Evolutionary conservation across 1,140 invertebrate genomes (phyloP).

Genomic region (Drosophila ercepeae): DNA sequence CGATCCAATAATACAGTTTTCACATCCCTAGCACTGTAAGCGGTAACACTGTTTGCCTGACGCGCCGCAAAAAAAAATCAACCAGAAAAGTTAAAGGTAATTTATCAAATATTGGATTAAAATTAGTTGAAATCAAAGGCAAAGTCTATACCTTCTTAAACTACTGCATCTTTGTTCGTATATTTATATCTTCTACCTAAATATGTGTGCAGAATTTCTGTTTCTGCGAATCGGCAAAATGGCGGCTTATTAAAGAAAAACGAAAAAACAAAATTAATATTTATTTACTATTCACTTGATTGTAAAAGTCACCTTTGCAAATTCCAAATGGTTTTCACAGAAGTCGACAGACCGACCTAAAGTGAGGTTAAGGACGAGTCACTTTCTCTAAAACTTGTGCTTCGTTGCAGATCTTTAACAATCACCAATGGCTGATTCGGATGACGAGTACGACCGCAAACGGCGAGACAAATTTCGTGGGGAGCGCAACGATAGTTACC

Average conservation of each 20-base stretch:
- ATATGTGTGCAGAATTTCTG: background rate
- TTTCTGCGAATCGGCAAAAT: constrained; percentile 4
- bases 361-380: constrained; percentile 28
- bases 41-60: constrained; percentile 4
- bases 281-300: background rate
- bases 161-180: no score
- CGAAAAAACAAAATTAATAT: constrained; percentile 3
- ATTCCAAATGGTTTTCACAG: background rate
- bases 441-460: constrained; percentile 95
- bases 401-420: constrained; percentile 14
- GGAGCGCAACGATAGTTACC: constrained; percentile 91
- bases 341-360: background rate
- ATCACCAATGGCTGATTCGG: constrained; percentile 93
- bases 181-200: no score
- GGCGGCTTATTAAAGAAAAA: constrained; percentile 4
- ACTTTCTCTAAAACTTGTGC: constrained; percentile 36
- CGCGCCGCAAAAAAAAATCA: background rate
- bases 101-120: background rate
- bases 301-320: background rate
- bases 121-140: no score
- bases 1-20: no score
- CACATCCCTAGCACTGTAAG: no score
- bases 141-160: no score
- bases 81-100: background rate
- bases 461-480: constrained; percentile 94